Conservation (phyloP, 2,113 vertebrate genomes). For the Anas platyrhynchos region DNA sequence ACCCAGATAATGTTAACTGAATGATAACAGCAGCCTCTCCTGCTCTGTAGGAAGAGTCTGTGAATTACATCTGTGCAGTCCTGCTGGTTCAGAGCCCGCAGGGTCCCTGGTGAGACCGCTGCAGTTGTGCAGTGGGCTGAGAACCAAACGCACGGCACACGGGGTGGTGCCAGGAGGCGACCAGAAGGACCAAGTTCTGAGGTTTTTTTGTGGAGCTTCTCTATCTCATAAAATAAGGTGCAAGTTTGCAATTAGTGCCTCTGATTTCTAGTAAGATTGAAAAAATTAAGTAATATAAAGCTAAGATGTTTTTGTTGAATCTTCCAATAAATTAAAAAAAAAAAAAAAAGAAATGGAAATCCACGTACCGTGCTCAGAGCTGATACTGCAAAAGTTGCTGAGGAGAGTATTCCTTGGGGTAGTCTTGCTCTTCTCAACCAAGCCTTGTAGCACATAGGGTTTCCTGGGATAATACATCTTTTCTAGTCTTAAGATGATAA, state of each 20-base stretch:
- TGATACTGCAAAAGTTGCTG: not conserved
- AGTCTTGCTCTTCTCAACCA: not conserved
- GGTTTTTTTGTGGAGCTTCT: not conserved
- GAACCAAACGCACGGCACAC: not conserved
- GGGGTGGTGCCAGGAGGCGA: not conserved
- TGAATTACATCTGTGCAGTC: not conserved
- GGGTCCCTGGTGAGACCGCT: not conserved
- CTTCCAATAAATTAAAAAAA: not conserved
- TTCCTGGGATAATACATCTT: not conserved
- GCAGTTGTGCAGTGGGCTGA: not conserved
- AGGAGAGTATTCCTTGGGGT: not conserved
- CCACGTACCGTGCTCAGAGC: not conserved
- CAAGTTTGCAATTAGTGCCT: not conserved
- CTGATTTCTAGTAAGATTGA: not conserved
- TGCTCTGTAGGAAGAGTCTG: not conserved
- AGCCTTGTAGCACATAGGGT: not conserved
- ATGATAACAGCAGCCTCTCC: not conserved
- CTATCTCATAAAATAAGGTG: not conserved
- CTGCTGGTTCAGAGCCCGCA: not conserved
- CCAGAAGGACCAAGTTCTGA: rapidly evolving
- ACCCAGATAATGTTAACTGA: not conserved
- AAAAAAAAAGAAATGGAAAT: not conserved
- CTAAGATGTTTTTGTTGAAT: not conserved
- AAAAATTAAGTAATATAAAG: not conserved
- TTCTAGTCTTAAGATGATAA: not conserved